Percentiles rank a stretch among this genome's conserved stretches.
Conservation (phyloP, 2,888 invertebrate species). For the Liopterus haemorrhoidalis region DNA sequence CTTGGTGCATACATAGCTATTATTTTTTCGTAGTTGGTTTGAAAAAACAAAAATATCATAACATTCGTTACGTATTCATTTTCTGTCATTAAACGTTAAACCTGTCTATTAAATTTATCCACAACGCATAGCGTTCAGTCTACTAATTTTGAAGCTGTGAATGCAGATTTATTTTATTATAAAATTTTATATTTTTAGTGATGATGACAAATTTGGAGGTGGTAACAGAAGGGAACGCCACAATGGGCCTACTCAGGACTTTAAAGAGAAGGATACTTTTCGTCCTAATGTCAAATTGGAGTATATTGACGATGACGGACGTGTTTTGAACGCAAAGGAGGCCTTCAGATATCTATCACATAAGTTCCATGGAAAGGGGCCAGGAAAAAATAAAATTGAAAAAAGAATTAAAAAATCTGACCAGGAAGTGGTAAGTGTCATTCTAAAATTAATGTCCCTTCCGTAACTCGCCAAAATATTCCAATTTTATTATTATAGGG, state of each 20-base stretch:
- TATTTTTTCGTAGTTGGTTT: too few species aligned
- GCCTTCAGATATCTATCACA: slow-evolving; percentile 95
- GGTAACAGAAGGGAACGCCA: slow-evolving; percentile 61
- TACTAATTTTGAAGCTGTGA: too few species aligned
- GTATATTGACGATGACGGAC: slow-evolving; percentile 95
- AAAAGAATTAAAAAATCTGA: slow-evolving; percentile 91
- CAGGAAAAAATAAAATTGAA: slow-evolving; percentile 97
- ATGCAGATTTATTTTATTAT: too few species aligned
- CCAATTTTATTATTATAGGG: too few species aligned
- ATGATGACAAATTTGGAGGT: slow-evolving; percentile 69
- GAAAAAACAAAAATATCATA: too few species aligned
- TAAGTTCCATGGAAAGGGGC: slow-evolving; percentile 98
- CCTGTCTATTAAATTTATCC: too few species aligned
- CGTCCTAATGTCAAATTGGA: slow-evolving; percentile 92
- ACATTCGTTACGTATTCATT: too few species aligned
- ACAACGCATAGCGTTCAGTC: too few species aligned
- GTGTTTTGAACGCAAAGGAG: slow-evolving; percentile 88
- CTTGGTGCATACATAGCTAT: too few species aligned
- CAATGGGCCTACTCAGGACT: slow-evolving; percentile 81
- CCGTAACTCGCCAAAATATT: too few species aligned
- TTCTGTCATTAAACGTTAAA: too few species aligned
- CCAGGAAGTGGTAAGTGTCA: slow-evolving; percentile 79
- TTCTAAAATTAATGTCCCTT: too few species aligned
- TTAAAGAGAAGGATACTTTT: slow-evolving; percentile 85
- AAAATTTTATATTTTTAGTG: slow-evolving; percentile 46